Evolutionary conservation across 2,888 invertebrate genomes (phyloP), one percentile per base, ranked within the genome.

Genomic region (Pollenia angustigena): DNA sequence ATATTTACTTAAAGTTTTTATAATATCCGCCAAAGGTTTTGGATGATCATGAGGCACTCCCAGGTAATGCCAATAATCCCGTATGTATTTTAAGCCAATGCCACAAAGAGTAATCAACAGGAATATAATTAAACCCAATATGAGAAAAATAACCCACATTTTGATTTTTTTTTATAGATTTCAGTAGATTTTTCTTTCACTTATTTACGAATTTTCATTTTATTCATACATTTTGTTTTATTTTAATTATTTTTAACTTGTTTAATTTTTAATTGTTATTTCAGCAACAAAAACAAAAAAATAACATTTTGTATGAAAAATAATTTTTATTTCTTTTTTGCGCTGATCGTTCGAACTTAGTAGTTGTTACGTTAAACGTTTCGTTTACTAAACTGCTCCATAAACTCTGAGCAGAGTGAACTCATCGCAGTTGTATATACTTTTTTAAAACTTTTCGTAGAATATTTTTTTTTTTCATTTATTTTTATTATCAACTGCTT

Each of bases 41-140:
- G 92, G 92, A 6, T 89, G 74, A 69, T 92, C 91, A 81, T 91
- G 91, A 14, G 92, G 91, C 87, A 93, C 90, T 46, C 89, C 90
- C 89, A 90, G 81, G 78, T 89, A 91, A 46, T 88, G 90, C 92
- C 92, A 92, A 78, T 92, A 92, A 71, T 92, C 89, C 32, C 91
- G 91, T 76, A 90, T 90, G 87, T 92, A 92, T 52, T 89, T 88
- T 3, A 90, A 88, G 12, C 88, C 90, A 56, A 90, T 87, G 71
- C 88, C 84, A 10, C 86, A 81, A 44, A 91, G 71, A 3, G 87
- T 62, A 48, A 91, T 72, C 16, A 91, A 79, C 14, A 89, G 86
- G 42, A 92, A 83, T 58, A 91, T 89, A 48, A 91, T 81, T 71
- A 92, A 72, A 8, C 89, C 90, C 58, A 92, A 78, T 81, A 92